A percentile compares a stretch with the other conserved stretches of the same genome.
Conservation (phyloP, 2,888 invertebrate species). For the Limnephilus lunatus region DNA sequence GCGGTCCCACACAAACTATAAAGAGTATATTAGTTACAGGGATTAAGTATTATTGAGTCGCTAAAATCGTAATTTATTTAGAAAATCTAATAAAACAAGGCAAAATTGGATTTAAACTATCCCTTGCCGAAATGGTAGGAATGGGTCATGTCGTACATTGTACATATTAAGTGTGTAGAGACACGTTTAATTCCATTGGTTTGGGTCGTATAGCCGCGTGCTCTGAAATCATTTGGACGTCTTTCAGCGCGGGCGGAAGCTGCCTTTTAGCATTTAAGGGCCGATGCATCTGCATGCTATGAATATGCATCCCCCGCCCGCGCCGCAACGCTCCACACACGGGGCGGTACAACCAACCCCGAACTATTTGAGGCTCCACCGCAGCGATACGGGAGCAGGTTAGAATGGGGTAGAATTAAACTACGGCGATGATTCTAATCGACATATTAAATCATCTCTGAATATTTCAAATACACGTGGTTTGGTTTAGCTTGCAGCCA, state of each 20-base stretch:
- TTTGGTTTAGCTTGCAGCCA: background rate
- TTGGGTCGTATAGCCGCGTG: background rate
- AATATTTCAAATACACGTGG: background rate
- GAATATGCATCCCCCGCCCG: slow-evolving; percentile 20
- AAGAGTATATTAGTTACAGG: too few relatives aligned
- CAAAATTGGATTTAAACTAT: too few relatives aligned
- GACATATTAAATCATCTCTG: background rate
- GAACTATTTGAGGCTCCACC: background rate
- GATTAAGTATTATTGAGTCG: too few relatives aligned
- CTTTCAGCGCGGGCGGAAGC: background rate
- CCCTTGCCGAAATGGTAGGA: too few relatives aligned
- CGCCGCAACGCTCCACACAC: background rate
- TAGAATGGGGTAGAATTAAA: background rate
- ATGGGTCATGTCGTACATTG: too few relatives aligned
- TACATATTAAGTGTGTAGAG: background rate
- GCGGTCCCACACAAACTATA: too few relatives aligned
- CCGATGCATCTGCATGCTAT: slow-evolving; percentile 38
- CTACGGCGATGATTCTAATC: background rate
- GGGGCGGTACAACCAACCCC: background rate
- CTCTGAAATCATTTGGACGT: slow-evolving; percentile 11
- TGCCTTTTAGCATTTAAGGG: background rate
- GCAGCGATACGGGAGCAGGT: background rate
- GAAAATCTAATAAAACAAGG: too few relatives aligned
- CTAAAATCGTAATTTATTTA: too few relatives aligned
- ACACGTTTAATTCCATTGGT: background rate